phyloP scores from a whole-genome alignment of 2,888 invertebrate species.

The Cabera pusaria region DNA sequence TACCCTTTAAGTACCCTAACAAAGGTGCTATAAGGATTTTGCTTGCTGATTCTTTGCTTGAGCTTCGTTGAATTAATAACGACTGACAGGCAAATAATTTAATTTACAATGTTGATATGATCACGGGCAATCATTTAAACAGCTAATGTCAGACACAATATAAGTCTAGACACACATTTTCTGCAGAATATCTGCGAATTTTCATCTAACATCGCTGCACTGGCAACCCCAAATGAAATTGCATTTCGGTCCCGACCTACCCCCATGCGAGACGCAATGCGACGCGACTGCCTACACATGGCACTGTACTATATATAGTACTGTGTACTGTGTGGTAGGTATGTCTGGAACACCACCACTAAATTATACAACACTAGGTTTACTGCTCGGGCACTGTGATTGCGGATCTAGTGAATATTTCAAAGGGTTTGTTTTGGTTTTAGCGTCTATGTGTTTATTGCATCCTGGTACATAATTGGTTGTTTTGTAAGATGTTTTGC shows the following conservation, averaged over 20 bases:
- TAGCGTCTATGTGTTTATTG: background rate
- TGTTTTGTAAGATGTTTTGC: too few relatives aligned
- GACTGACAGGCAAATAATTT: too few relatives aligned
- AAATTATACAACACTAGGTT: conserved; percentile 72
- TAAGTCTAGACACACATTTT: too few relatives aligned
- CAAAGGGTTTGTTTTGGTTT: conserved; percentile 2
- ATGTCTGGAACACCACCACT: conserved; percentile 54
- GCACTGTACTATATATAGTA: background rate
- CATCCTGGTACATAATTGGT: conserved; percentile 2
- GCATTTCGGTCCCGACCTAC: conserved; percentile 52
- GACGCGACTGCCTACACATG: conserved; percentile 33
- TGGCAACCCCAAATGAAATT: conserved; percentile 21
- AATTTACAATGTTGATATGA: too few relatives aligned
- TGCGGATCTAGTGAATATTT: conserved; percentile 44
- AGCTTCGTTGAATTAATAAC: too few relatives aligned
- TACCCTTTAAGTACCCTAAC: too few relatives aligned
- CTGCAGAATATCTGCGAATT: too few relatives aligned
- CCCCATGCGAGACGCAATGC: conserved; percentile 60
- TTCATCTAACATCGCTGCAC: too few relatives aligned
- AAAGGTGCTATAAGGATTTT: too few relatives aligned
- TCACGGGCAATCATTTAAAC: too few relatives aligned
- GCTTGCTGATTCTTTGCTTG: too few relatives aligned
- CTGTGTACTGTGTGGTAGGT: conserved; percentile 1
- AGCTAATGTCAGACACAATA: too few relatives aligned
- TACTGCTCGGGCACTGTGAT: conserved; percentile 50